Conservation (phyloP, 2,113 vertebrate genomes). For the Daboia siamensis region DNA sequence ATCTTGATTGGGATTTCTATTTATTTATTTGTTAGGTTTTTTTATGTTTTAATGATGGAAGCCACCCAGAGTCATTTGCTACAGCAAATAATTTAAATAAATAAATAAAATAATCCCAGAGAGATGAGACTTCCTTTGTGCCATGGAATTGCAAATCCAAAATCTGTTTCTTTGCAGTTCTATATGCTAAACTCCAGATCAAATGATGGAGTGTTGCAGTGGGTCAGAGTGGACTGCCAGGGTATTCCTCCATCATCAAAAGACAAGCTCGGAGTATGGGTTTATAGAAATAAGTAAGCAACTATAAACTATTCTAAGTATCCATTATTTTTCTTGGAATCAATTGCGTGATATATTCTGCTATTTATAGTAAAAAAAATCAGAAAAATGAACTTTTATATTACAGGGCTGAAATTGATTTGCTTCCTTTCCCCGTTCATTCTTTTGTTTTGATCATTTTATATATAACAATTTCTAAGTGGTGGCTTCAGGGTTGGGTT, state of each 20-base stretch:
- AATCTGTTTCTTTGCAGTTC: conserved; percentile 73
- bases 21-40: no score
- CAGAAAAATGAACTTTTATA: neutral
- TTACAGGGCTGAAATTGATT: neutral
- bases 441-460: neutral
- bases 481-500: neutral
- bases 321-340: neutral
- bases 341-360: no score
- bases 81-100: neutral
- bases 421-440: neutral
- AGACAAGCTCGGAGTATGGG: conserved; percentile 97
- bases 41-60: no score
- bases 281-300: conserved; percentile 89
- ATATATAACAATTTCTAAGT: neutral
- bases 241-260: conserved; percentile 89
- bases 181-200: conserved; percentile 85
- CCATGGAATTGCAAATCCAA: neutral
- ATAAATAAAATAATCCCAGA: neutral
- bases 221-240: conserved; percentile 90
- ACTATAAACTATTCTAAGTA: neutral
- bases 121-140: neutral
- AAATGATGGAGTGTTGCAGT: conserved; percentile 75
- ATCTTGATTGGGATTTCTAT: no score
- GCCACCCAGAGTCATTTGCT: no score
- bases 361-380: neutral